Evolutionary conservation across 2,888 invertebrate genomes (phyloP).

Genomic region (Vannuccia rotundouncinata): DNA sequence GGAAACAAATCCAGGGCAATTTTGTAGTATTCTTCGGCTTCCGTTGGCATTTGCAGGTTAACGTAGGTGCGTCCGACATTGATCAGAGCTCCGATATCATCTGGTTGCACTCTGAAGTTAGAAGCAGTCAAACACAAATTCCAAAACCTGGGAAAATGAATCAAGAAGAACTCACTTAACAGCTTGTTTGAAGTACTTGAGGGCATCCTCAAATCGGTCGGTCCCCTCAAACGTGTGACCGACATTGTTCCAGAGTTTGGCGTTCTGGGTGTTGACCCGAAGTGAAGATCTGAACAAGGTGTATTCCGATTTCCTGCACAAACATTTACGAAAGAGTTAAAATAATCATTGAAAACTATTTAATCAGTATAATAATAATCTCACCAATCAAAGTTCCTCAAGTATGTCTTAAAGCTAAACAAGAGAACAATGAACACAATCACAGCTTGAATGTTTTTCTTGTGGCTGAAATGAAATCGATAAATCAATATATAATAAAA

Average conservation of each 20-base stretch:
- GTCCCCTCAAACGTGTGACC: conserved; percentile 85
- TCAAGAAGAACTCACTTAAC: conserved; percentile 63
- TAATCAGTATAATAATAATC: neutral
- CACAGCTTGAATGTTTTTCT: conserved; percentile 16
- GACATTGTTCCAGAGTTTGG: conserved; percentile 91
- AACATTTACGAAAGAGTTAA: neutral
- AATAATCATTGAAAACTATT: neutral
- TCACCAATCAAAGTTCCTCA: conserved; percentile 34
- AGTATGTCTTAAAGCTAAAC: conserved; percentile 24
- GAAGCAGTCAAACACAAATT: no score
- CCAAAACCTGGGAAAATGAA: no score
- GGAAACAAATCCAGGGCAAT: conserved; percentile 60
- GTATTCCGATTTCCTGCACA: conserved; percentile 73
- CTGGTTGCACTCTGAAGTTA: conserved; percentile 71
- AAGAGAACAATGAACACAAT: conserved; percentile 22
- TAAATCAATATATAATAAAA: neutral
- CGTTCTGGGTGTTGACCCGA: conserved; percentile 74
- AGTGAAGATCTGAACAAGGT: conserved; percentile 86
- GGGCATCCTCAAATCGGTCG: conserved; percentile 67
- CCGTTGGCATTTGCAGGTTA: conserved; percentile 75
- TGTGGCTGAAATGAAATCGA: neutral
- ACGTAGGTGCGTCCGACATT: conserved; percentile 92
- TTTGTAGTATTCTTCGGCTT: conserved; percentile 85
- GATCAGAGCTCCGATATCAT: conserved; percentile 92
- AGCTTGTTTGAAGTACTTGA: conserved; percentile 83